Evolutionary conservation across 2,797 vertebrate species (phyloP), one percentile per base, ranked within the genome.

Genomic region (Hirundo rustica): DNA sequence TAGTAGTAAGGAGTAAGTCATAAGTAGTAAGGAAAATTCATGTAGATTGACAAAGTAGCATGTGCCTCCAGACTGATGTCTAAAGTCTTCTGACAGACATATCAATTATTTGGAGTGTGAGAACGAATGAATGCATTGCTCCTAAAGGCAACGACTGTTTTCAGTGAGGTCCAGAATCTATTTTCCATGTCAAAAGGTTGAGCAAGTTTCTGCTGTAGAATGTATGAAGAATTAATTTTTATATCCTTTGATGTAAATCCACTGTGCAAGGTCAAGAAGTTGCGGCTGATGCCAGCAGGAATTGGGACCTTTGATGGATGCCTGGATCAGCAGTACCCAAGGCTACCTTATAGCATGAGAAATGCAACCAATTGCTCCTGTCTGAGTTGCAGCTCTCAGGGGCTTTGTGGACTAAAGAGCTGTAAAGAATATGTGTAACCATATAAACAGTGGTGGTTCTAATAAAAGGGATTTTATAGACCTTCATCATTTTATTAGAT

Each of bases 41-140:
- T 0, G 0, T 48, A 54, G 0, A 1, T 44, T 30, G 34, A 10
- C 38, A 57, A 71, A 50, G 29, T 16, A 70, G 8, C 14, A 18
- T 1, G 8, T 61, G 19, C 32, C 27, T 38, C 61, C 5, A 8
- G 42, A 38, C 21, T 32, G 29, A 79, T 53, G 7, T 27, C 32
- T 53, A 44, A 70, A 57, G 74, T 50, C 19, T 65, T 77, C 83
- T 72, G n/a, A 38, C 5, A 55, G 62, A 44, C 3, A 13, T 50
- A 38, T 21, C 30, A 61, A 25, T 40, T 82, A 16, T 67, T 44
- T 62, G 57, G 57, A 75, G 11, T 16, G 38, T 45, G 21, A 34
- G 26, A 55, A 34, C 42, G 8, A 26, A 32, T 27, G 30, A 55
- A 32, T 29, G 16, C 9, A 54, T 30, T 48, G 30, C 27, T 74